These are phyloP conservation scores for Coendou prehensilis DNA, from an alignment of 2,797 vertebrate genomes.

Conservation along the genomic window DNA sequence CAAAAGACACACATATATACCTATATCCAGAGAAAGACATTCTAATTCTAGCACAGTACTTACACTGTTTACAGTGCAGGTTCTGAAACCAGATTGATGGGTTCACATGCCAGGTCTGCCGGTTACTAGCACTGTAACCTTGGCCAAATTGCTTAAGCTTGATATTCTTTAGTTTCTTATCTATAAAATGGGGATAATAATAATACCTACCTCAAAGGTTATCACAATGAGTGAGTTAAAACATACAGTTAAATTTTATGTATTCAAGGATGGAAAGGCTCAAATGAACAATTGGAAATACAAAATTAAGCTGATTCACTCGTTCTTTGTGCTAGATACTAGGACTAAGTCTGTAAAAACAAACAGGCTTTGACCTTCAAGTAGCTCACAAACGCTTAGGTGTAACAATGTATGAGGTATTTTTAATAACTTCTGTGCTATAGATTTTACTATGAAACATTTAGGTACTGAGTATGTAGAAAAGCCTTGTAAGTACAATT, in stretches of 20 bases:
- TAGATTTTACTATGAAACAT: slow-evolving; percentile 15
- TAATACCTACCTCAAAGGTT: background rate
- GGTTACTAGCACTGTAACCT: background rate
- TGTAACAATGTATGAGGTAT: background rate
- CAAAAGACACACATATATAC: background rate
- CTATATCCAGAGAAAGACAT: background rate
- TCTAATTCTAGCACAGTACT: background rate
- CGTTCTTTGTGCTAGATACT: background rate
- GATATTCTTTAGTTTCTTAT: background rate
- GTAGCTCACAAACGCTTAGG: background rate
- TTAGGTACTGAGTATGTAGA: background rate
- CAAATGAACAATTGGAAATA: slow-evolving; percentile 40
- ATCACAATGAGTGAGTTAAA: slow-evolving; percentile 24
- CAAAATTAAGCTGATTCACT: slow-evolving; percentile 1
- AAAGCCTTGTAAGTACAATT: background rate
- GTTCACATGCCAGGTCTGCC: background rate
- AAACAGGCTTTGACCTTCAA: background rate
- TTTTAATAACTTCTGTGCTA: slow-evolving; percentile 14
- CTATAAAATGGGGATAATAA: background rate
- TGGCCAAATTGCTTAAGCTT: background rate
- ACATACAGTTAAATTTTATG: background rate
- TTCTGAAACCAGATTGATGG: background rate
- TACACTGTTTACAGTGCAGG: background rate
- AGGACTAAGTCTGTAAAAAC: background rate
- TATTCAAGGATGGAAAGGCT: background rate